Percentiles rank a stretch among this genome's conserved stretches.
These are phyloP conservation scores for Gisinianus flammeolus DNA, from an alignment of 2,888 invertebrate genomes.

Conservation along the genomic window DNA sequence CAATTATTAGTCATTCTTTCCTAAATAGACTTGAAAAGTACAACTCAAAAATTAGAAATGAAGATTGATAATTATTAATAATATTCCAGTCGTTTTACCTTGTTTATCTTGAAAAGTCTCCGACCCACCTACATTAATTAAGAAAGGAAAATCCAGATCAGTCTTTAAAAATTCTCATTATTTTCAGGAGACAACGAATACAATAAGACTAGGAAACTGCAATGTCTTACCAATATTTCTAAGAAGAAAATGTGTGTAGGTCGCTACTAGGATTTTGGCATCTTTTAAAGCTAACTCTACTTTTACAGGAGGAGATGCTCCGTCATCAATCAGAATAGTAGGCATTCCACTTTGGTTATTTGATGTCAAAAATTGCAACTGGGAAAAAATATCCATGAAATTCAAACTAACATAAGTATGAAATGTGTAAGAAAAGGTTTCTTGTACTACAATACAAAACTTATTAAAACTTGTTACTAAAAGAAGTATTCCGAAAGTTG, in stretches of 20 bases:
- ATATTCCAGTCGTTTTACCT: no score
- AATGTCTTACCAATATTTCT: slow-evolving; percentile 77
- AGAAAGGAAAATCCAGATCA: background rate
- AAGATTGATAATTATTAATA: no score
- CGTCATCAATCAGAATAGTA: slow-evolving; percentile 86
- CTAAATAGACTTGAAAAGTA: no score
- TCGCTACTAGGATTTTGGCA: slow-evolving; percentile 88
- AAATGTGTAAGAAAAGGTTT: background rate
- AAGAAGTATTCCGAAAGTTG: background rate
- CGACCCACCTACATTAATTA: slow-evolving; percentile 71
- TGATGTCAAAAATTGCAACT: slow-evolving; percentile 72
- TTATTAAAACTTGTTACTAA: no score
- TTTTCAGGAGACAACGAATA: background rate
- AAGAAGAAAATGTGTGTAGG: slow-evolving; percentile 86
- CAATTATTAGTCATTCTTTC: no score
- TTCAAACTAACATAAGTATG: background rate
- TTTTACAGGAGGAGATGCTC: slow-evolving; percentile 84
- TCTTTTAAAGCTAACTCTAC: slow-evolving; percentile 83
- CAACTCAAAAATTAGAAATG: no score
- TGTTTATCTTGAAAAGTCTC: slow-evolving; percentile 84
- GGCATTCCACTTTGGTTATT: slow-evolving; percentile 67
- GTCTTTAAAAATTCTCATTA: background rate
- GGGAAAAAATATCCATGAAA: slow-evolving; percentile 59
- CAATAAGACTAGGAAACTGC: no score
- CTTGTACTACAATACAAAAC: no score